Evolutionary conservation across 2,113 vertebrate genomes (phyloP), one percentile per base, ranked within the genome.

Genomic region (Paralichthys olivaceus): DNA sequence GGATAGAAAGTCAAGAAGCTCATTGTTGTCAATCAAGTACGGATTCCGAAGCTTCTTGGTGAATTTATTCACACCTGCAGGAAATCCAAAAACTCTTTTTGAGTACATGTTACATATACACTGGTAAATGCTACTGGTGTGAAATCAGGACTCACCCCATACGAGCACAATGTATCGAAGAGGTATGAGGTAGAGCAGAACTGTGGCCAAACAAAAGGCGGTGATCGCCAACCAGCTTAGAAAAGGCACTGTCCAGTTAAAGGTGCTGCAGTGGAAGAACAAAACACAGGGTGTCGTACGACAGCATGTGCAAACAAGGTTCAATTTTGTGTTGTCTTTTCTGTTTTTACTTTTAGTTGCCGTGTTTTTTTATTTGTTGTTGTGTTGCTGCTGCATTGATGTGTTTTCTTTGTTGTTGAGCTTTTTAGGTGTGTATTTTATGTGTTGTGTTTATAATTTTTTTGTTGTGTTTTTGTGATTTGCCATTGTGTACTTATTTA

Each of bases 161-260:
- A 94, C 92, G 80, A 99, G 96, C 84, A 98, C 94, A 57, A 99
- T 94, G 94, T 96, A 98, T 79, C 97, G 93, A 58, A 98, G 94
- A 13, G 97, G 97, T 63, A 98, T 84, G 91, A 97, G 95, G 94
- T 97, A 99, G 70, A 98, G 91, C 61, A 97, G 81, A 6, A 95
- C 0, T 0, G 96, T 96, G 90, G 95, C 94, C 60, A 93, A 73
- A 59, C 92, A 94, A 6, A 98, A 93, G 65, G 94, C 94, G 45
- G 95, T 76, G 59, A 98, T 96, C 4, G 96, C 96, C 94, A 99
- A 81, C 94, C 96, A 97, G 93, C 96, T 97, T 55, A 99, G 93
- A 90, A 99, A 99, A 53, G 97, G 97, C 87, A 97, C 96, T 0
- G 97, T 97, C 97, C 97, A 99, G 92, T 97, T 98, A 79, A 96